phyloP scores from a whole-genome alignment of 2,113 vertebrate genomes.

The Mystacornis crossleyi region DNA sequence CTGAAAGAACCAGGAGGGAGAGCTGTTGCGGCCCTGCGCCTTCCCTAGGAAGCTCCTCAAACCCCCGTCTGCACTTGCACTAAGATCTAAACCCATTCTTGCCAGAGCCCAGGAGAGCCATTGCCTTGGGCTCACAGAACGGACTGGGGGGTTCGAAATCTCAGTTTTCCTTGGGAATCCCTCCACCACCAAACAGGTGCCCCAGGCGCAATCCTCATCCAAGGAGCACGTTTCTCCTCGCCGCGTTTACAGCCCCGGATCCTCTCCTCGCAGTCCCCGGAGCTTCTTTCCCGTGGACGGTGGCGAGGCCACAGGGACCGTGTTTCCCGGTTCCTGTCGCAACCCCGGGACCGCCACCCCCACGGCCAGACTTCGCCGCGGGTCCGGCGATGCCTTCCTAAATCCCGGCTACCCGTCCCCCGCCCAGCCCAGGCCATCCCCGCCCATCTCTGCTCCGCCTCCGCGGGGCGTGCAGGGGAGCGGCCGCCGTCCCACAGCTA shows the following conservation, averaged over 20 bases:
- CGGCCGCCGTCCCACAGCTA: not conserved
- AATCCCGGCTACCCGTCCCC: rapidly evolving
- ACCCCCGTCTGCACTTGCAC: not conserved
- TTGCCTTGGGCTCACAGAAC: not conserved
- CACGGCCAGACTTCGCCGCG: too few species aligned
- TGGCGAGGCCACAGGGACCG: not conserved
- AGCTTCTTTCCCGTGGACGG: too few species aligned
- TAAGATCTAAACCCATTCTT: not conserved
- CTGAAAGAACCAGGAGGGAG: not conserved
- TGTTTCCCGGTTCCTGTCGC: too few species aligned
- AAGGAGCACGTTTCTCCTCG: rapidly evolving
- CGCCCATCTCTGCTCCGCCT: not conserved
- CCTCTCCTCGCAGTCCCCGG: not conserved
- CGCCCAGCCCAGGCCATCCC: not conserved
- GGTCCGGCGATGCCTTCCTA: rapidly evolving
- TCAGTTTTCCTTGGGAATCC: not conserved
- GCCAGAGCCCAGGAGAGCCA: not conserved
- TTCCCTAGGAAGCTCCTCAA: not conserved
- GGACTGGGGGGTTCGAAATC: not conserved
- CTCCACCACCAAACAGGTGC: not conserved
- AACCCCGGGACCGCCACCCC: not conserved
- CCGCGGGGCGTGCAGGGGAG: not conserved
- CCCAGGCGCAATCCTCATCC: rapidly evolving
- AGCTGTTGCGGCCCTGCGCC: not conserved
- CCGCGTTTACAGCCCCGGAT: not conserved